Conservation (phyloP, 2,113 vertebrate species). For the Peromyscus maniculatus region DNA sequence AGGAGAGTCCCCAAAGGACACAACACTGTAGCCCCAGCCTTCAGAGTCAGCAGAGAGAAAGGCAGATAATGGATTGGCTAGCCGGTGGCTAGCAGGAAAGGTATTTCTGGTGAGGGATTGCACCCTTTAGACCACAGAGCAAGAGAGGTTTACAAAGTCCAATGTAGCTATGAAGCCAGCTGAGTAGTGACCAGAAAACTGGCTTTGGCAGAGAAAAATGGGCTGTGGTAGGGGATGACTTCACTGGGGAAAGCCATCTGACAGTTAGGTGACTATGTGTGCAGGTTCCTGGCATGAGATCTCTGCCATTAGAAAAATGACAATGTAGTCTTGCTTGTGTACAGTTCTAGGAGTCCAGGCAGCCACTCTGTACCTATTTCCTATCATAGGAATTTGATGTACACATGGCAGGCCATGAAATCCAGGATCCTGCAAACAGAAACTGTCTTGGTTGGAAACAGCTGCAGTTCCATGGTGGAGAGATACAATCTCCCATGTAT, state of each 20-base stretch:
- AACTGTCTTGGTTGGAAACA: too few species aligned
- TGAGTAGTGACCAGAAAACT: background rate
- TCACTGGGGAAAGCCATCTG: background rate
- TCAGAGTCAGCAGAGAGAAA: background rate
- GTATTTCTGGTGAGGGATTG: background rate
- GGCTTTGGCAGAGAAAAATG: background rate
- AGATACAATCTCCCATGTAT: too few species aligned
- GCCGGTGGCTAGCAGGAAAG: background rate
- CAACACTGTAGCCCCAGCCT: background rate
- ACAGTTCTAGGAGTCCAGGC: background rate
- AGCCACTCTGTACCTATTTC: background rate
- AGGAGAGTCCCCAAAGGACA: background rate
- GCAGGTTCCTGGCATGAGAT: background rate
- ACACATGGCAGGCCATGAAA: background rate
- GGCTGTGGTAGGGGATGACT: background rate
- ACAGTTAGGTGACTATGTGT: background rate
- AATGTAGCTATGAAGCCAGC: background rate
- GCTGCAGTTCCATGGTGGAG: too few species aligned
- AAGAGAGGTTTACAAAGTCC: background rate
- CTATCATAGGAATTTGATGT: background rate
- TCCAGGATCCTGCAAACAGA: background rate
- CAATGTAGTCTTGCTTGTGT: background rate
- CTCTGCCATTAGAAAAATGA: background rate
- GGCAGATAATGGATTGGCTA: background rate
- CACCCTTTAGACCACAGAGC: background rate